A percentile compares a stretch with the other conserved stretches of the same genome.
Conservation (phyloP, 2,113 vertebrate genomes). For the Mus musculus region GRCm39 chr1:190067501-190068000, state of each 20-base stretch:
- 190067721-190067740: constrained; percentile 74
- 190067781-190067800: constrained; percentile 63
- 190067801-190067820: constrained; percentile 57
- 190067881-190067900: not conserved
- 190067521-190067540: constrained; percentile 40
- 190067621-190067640: constrained; percentile 34
- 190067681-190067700: constrained; percentile 83
- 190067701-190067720: constrained; percentile 84
- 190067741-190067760: constrained; percentile 75
- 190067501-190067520: constrained; percentile 58
- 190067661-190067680: constrained; percentile 78
- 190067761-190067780: constrained; percentile 83
- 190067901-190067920: not conserved
- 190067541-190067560: constrained; percentile 74
- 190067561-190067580: constrained; percentile 14
- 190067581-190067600: constrained; percentile 55
- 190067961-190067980: no score
- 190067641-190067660: constrained; percentile 69
- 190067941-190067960: not conserved
- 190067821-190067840: constrained; percentile 70
- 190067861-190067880: constrained; percentile 49
- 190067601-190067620: constrained; percentile 66
- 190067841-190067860: constrained; percentile 59
- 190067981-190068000: not conserved
- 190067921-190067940: not conserved